Evolutionary conservation across 2,113 vertebrate species (phyloP).

Genomic region (Pimephales promelas): DNA sequence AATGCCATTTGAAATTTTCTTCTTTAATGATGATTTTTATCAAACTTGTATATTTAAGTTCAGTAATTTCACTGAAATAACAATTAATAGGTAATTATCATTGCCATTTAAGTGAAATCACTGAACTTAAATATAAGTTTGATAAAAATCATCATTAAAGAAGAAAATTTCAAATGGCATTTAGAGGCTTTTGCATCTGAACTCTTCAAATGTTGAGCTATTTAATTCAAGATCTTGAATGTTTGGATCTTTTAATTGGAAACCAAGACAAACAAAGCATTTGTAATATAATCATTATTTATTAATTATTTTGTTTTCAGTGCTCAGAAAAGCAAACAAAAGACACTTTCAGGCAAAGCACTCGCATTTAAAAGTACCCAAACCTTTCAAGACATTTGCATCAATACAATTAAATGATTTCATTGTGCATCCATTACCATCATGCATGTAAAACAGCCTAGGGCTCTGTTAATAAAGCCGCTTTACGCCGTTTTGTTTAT

Average conservation of each 20-base stretch:
- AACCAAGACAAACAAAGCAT: background rate
- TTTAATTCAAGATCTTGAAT: too few relatives aligned
- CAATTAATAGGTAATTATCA: too few relatives aligned
- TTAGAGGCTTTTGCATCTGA: too few relatives aligned
- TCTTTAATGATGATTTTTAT: too few relatives aligned
- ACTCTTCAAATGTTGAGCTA: too few relatives aligned
- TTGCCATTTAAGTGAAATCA: too few relatives aligned
- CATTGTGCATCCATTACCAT: conserved; percentile 9
- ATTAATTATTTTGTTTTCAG: background rate
- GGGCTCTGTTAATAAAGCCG: conserved; percentile 29
- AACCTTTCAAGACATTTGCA: background rate
- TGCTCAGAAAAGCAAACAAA: background rate
- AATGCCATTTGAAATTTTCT: too few relatives aligned
- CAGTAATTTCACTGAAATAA: too few relatives aligned
- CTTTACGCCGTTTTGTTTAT: conserved; percentile 12
- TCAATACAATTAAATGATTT: conserved; percentile 1
- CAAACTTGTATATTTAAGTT: too few relatives aligned
- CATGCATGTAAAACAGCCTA: conserved; percentile 9
- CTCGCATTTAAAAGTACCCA: background rate
- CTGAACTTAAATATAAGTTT: too few relatives aligned
- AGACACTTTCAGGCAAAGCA: background rate
- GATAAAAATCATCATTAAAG: too few relatives aligned
- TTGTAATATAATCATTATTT: background rate
- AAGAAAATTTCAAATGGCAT: too few relatives aligned
- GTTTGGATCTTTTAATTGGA: background rate